Evolutionary conservation across 2,797 vertebrate genomes (phyloP), one percentile per base, ranked within the genome.

Genomic region (Chelidonichthys spinosus): DNA sequence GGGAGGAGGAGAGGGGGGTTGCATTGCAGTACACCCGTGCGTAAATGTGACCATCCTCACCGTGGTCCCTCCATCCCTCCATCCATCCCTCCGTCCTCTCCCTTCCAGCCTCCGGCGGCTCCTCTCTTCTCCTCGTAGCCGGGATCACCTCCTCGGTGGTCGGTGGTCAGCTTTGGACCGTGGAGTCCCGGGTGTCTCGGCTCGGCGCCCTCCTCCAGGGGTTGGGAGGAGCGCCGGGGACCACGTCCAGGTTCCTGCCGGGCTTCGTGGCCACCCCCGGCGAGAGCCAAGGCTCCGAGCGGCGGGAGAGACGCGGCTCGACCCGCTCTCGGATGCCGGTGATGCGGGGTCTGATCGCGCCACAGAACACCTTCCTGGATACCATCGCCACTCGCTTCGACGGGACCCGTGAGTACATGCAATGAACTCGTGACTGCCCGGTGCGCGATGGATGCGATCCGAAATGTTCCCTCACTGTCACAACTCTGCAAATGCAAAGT

Each of bases 311-410:
- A 85, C 90, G 91, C 71, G 91, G 91, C 14, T 93, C 91, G 40
- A 89, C 90, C 63, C 88, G 90, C 65, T 91, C 85, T 1, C 84
- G 90, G 68, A 96, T 95, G 95, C 95, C 95, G 46, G 94, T 95
- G 87, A 96, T 96, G 95, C 91, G 95, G 85, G 95, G 96, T 32
- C 94, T 96, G 74, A 94, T 95, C 68, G 96, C 96, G n/a, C 96
- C 96, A 0, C 96, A 96, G 75, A 96, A 96, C 92, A 96, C 95
- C 85, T 96, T 96, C 81, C 35, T 96, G 93, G 96, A 96, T 62
- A 96, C 96, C 84, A 96, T 96, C 83, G 96, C 96, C 60, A 96
- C 95, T 50, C 95, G 95, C 44, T 96, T 96, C 91, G 95, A 96
- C 86, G 95, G 96, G 62, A 96, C 95, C 67, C 95, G 95, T 96